Percentiles rank a stretch among this genome's conserved stretches.
phyloP scores from a whole-genome alignment of 2,113 vertebrate species.

The Chrysemys picta region DNA sequence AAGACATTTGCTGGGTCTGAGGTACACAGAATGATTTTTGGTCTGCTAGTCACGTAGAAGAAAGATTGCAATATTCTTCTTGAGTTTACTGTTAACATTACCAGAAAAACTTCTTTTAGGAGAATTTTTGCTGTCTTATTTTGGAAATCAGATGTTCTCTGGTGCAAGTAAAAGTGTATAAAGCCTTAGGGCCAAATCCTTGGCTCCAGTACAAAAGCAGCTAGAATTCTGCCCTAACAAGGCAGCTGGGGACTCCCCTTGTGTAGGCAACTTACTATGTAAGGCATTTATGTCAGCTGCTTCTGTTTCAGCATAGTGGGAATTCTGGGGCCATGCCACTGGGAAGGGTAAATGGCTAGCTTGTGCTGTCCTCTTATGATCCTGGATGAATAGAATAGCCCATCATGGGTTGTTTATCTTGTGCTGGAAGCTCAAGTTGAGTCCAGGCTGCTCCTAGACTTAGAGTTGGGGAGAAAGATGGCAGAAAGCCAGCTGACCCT shows the following conservation, averaged over 20 bases:
- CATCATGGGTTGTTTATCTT: background rate
- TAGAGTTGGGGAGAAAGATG: background rate
- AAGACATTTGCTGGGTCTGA: background rate
- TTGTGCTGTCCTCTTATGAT: background rate
- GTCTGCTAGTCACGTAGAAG: fast-evolving
- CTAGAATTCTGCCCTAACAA: background rate
- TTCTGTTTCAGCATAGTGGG: background rate
- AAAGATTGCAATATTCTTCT: fast-evolving
- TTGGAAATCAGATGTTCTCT: background rate
- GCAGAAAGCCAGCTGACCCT: background rate
- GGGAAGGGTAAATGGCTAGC: background rate
- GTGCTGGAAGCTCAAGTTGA: background rate
- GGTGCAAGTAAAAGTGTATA: background rate
- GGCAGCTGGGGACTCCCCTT: background rate
- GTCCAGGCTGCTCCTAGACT: background rate
- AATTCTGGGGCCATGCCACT: background rate
- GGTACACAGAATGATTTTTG: background rate
- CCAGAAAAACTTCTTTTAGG: background rate
- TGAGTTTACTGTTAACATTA: background rate
- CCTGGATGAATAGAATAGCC: background rate
- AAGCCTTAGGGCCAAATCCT: background rate
- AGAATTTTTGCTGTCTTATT: background rate
- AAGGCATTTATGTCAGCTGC: background rate
- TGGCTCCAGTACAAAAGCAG: background rate
- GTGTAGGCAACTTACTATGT: background rate